These are phyloP conservation scores for Mycogona germanica DNA, from an alignment of 2,888 invertebrate genomes.

Conservation along the genomic window DNA sequence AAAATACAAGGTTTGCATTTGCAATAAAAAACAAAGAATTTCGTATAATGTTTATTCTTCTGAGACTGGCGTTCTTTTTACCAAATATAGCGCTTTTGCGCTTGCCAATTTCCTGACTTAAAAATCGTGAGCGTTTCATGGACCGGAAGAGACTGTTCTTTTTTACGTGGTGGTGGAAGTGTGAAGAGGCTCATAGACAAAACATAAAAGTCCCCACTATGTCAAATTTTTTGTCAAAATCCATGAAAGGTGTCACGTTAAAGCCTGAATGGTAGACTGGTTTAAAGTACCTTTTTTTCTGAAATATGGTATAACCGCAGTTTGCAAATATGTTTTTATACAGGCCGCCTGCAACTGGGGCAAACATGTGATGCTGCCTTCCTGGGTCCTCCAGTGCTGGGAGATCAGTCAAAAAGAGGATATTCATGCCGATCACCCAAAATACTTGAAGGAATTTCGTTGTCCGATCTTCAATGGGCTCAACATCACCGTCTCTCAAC, in stretches of 20 bases:
- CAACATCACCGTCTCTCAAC: slow-evolving; percentile 63
- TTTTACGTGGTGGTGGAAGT: no score
- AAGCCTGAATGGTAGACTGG: no score
- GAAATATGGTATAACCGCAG: background rate
- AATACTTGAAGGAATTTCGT: slow-evolving; percentile 46
- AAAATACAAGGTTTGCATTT: slow-evolving; percentile 32
- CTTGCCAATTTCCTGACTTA: no score
- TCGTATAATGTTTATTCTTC: background rate
- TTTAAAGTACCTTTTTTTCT: no score
- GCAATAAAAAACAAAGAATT: no score
- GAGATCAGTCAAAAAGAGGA: slow-evolving; percentile 48
- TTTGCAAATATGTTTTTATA: slow-evolving; percentile 19
- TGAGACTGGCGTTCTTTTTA: background rate
- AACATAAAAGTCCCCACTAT: no score
- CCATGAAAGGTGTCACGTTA: no score
- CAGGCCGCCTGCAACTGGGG: slow-evolving; percentile 54
- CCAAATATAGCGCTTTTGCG: background rate
- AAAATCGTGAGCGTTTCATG: no score
- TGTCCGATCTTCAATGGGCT: slow-evolving; percentile 66
- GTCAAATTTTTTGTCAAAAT: no score
- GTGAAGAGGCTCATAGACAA: no score
- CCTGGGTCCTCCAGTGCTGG: slow-evolving; percentile 77
- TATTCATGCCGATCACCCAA: slow-evolving; percentile 46
- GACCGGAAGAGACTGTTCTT: no score
- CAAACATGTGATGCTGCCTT: slow-evolving; percentile 57